These are phyloP conservation scores for Petromus typicus DNA, from an alignment of 2,113 vertebrate genomes.

Conservation along the genomic window DNA sequence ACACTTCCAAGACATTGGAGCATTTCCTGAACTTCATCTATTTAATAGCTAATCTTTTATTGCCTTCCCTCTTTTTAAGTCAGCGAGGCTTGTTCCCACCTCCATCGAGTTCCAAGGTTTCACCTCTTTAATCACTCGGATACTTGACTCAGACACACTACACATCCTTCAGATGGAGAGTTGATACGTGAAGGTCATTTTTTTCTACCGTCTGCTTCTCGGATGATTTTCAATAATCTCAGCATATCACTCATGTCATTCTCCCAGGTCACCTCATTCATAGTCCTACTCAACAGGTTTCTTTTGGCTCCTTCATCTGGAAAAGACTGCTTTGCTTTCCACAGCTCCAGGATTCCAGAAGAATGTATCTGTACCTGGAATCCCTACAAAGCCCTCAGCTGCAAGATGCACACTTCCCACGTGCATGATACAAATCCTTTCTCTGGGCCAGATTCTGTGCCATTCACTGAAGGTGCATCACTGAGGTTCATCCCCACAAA, in stretches of 20 bases:
- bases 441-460: neutral
- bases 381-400: neutral
- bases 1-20: conserved; percentile 68
- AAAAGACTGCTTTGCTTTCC: conserved; percentile 25
- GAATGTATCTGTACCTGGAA: conserved; percentile 2
- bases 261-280: conserved; percentile 63
- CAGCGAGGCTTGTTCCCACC: conserved; percentile 37
- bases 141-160: conserved; percentile 62
- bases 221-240: conserved; percentile 69
- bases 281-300: conserved; percentile 57
- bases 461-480: neutral
- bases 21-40: conserved; percentile 82
- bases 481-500: neutral
- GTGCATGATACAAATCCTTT: conserved; percentile 31
- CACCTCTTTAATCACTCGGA: conserved; percentile 79
- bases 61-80: conserved; percentile 57
- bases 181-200: conserved; percentile 73
- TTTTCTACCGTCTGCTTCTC: conserved; percentile 29
- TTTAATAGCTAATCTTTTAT: conserved; percentile 80
- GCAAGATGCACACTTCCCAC: conserved; percentile 14
- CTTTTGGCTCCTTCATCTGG: conserved; percentile 56
- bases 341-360: neutral
- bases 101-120: conserved; percentile 45
- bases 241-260: conserved; percentile 71
- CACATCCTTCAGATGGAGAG: conserved; percentile 68